Base-by-base conservation (phyloP, 1,140 invertebrate genomes). In the Drosophila bocqueti region DNA sequence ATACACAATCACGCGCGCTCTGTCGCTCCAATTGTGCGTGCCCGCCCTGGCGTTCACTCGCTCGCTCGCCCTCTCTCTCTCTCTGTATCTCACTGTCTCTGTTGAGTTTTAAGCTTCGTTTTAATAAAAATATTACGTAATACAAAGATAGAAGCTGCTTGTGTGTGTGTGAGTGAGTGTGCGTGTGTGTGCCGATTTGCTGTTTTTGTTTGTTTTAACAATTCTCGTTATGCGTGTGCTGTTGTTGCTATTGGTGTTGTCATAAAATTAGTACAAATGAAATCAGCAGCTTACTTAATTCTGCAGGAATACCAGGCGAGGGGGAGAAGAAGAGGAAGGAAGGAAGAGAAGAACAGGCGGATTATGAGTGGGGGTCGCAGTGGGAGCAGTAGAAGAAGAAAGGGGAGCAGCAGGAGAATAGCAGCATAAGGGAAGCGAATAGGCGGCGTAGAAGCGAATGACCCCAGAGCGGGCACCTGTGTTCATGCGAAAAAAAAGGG, bases 101-200 rank as follows among this genome's bases (percentile, higher is more conserved):
- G 54, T 57, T 57, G 67, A 83, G 81, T 81, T 79, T 89, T 69
- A 90, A 89, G 85, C 85, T 89, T 85, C 85, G 82, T 85, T 90
- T 89, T 91, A 84, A 66, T 82, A 81, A 89, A 90, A 90, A 90
- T 85, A 89, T 89, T 89, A 89, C 85, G 85, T 89, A 89, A 89
- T 89, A 89, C 79, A 73, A 85, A 85, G 73, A 89, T 85, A 90
- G 67, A 73, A 89, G 68, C 77, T 57, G 42, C 65, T 61, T n/a
- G 21, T 52, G 50, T 52, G 26, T 0, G 26, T 46, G 50, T 50
- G 52, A 62, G 68, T 55, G 26, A 2, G 26, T 46, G 50, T 50
- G 52, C 65, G 68, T 55, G 46, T 47, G 52, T 78, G 69, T 63
- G 69, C 59, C 55, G 71, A 75, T 75, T 64, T 75, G 42, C 59